Evolutionary conservation across 53 echinoderm and acorn worm species (phyloP), one percentile per base, ranked within the genome.

Genomic region (Astropecten irregularis): DNA sequence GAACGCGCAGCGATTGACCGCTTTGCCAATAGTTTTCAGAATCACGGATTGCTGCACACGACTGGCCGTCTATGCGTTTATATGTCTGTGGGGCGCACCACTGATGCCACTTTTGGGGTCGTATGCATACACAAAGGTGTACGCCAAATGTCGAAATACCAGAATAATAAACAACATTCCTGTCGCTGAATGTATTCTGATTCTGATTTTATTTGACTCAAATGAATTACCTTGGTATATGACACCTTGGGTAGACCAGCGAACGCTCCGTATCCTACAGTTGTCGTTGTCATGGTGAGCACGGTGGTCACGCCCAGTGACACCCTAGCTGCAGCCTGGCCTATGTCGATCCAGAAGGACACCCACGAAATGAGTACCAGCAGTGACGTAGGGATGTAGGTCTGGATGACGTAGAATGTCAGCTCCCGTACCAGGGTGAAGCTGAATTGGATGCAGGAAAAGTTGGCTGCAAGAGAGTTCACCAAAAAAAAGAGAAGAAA

Each of bases 331-430:
- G 95, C 89, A 16, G 95, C 95, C 49, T 95, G 95, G 20, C 91
- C 90, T 37, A 95, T 91, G 66, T 95, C 95, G 38, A 95, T 95
- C 95, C 95, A 95, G 85, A 95, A 95, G 34, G 95, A 95, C 20
- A 95, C 95, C 95, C 95, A 95, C 2, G 91, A 91, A 32, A 95
- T 95, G 37, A 91, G 83, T 26, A 95, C 95, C 68, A 95, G 84
- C 54, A 95, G 83, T 50, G 89, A 82, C 49, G 87, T 91, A 32
- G 95, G 95, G 56, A 95, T 91, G 85, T 91, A 95, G 70, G 95
- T 91, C 82, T 95, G 95, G 6, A 95, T 84, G 52, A 95, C 81
- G 71, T 95, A 95, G 74, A 95, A 95, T 4, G 95, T 89, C 48
- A 95, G 84, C 84, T 95, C 95, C n/a, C 95, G 84, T 2, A 84